Base-by-base conservation (phyloP, 2,888 invertebrate genomes). In the Microchrysa polita region DNA sequence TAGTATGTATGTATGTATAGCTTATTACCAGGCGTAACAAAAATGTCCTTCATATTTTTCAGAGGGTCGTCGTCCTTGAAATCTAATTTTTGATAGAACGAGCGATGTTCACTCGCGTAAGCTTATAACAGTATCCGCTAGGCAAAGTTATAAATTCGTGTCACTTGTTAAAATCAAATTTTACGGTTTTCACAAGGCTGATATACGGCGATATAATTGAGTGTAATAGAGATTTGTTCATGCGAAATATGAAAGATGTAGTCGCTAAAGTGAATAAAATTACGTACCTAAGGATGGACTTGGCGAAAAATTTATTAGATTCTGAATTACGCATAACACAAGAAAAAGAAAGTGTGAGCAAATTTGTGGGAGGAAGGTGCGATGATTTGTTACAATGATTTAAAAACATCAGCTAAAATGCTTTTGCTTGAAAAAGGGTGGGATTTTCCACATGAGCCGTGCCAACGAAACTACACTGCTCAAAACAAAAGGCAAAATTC, bases 81-180 rank as follows among this genome's bases (percentile, higher is more conserved):
- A 69, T 55, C 69, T 57, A 57, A 69, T 67, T 67, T 67, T 52
- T 40, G n/a, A 34, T 69, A 10, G n/a, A 65, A 0, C 14, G 14
- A n/a, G n/a, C n/a, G n/a, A n/a, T n/a, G n/a, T 10, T 48, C 20
- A 22, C n/a, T 22, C 7, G n/a, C 61, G 12, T 34, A n/a, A 12
- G 42, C 40, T 34, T 22, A 22, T 20, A n/a, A n/a, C n/a, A n/a
- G 14, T 22, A 16, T 20, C 4, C 27, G 27, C 27, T 34, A 20
- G 40, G 57, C 34, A 34, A 69, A 69, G 69, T 57, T 69, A 69
- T 40, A 42, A 69, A 69, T 57, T 69, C 42, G 18, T 57, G 57
- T 57, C 55, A 69, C 69, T 55, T 69, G 55, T 57, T 55, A 57
- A 69, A 69, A 69, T 69, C 69, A 69, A 69, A 69, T 69, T 69